phyloP scores from a whole-genome alignment of 2,797 vertebrate genomes.

The Pseudopleuronectes americanus region DNA sequence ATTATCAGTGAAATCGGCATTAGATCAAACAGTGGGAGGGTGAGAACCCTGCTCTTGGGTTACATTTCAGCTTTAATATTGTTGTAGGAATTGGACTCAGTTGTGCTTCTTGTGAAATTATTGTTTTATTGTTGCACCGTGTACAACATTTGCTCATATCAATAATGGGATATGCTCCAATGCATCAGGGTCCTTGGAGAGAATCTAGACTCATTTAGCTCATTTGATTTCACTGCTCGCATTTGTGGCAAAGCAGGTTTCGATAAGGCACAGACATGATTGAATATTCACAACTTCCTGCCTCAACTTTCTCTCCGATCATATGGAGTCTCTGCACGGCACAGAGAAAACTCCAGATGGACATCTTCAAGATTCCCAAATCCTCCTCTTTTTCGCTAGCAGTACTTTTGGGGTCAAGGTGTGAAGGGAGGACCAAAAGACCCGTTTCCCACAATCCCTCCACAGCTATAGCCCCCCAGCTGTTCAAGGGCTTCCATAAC shows the following conservation, averaged over 20 bases:
- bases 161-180: slow-evolving; percentile 71
- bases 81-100: slow-evolving; percentile 51
- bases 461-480: slow-evolving; percentile 83
- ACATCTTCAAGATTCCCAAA: slow-evolving; percentile 67
- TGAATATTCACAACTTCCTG: slow-evolving; percentile 66
- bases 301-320: slow-evolving; percentile 52
- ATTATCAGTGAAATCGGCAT: slow-evolving; percentile 35
- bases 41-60: slow-evolving; percentile 36
- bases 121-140: slow-evolving; percentile 62
- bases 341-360: slow-evolving; percentile 60
- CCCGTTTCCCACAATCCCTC: slow-evolving; percentile 84
- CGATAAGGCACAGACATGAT: slow-evolving; percentile 38
- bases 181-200: slow-evolving; percentile 62
- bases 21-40: slow-evolving; percentile 41
- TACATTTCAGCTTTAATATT: slow-evolving; percentile 48
- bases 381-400: slow-evolving; percentile 55
- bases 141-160: slow-evolving; percentile 71
- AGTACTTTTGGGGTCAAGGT: slow-evolving; percentile 77
- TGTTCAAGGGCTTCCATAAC: slow-evolving; percentile 86
- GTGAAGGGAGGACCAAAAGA: slow-evolving; percentile 77
- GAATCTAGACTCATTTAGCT: slow-evolving; percentile 62
- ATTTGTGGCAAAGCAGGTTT: slow-evolving; percentile 53
- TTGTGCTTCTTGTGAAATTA: slow-evolving; percentile 54
- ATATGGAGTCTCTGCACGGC: slow-evolving; percentile 22
- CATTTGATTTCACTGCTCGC: slow-evolving; percentile 53